Conservation (phyloP, 2,113 vertebrate species). For the Leptobrachium ailaonicum region DNA sequence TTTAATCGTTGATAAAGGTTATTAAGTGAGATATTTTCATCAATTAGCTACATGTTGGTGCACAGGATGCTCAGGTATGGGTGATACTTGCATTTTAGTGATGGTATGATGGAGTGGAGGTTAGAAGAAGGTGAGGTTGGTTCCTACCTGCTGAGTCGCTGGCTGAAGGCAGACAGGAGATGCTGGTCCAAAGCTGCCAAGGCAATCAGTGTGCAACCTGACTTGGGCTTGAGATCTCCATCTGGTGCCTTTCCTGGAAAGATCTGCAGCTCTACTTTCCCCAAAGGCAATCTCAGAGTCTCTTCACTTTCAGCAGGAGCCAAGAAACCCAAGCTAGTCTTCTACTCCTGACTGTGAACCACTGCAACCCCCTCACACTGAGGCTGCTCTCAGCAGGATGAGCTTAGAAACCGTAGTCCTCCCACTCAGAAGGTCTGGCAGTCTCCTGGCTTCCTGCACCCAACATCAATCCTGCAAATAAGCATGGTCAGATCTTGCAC, state of each 20-base stretch:
- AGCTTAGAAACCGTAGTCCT: slow-evolving; percentile 38
- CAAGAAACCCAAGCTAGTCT: neutral
- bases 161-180: slow-evolving; percentile 31
- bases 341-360: slow-evolving; percentile 21
- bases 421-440: slow-evolving; percentile 46
- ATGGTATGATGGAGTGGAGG: neutral
- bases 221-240: slow-evolving; percentile 25
- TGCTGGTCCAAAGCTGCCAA: slow-evolving; percentile 11
- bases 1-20: neutral
- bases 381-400: slow-evolving; percentile 43
- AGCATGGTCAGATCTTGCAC: slow-evolving; percentile 19
- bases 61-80: neutral
- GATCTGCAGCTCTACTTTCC: slow-evolving; percentile 11
- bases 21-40: no score
- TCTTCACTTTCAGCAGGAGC: slow-evolving; percentile 2
- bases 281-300: slow-evolving; percentile 1
- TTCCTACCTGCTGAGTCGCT: slow-evolving; percentile 46
- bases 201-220: slow-evolving; percentile 21
- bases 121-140: neutral
- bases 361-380: slow-evolving; percentile 29
- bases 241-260: slow-evolving; percentile 9
- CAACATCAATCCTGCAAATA: slow-evolving; percentile 25
- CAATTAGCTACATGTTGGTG: no score
- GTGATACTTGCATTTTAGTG: neutral
- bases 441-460: slow-evolving; percentile 35